These are phyloP conservation scores for Melospiza georgiana DNA, from an alignment of 2,113 vertebrate genomes.

Conservation along the genomic window DNA sequence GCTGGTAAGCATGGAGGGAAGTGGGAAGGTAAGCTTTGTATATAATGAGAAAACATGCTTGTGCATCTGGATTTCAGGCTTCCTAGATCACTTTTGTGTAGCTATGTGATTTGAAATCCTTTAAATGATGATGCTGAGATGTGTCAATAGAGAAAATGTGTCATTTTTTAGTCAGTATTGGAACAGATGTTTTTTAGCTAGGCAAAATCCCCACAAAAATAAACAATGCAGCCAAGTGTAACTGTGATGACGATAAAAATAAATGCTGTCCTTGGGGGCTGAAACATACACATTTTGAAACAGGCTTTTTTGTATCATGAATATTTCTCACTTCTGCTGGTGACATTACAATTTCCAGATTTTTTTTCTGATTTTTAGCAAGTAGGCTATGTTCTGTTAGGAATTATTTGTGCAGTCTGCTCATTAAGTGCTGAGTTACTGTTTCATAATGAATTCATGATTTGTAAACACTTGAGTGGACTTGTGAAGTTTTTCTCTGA, in stretches of 20 bases:
- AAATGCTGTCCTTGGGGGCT: neutral
- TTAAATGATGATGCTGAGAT: neutral
- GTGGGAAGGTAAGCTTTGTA: neutral
- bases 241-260: neutral
- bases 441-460: neutral
- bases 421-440: neutral
- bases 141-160: neutral
- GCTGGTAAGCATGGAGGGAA: fast-evolving
- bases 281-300: neutral
- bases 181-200: neutral
- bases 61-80: neutral
- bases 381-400: neutral
- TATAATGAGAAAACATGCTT: neutral
- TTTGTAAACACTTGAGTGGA: neutral
- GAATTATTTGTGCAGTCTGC: neutral
- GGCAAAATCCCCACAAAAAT: neutral
- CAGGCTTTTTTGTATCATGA: neutral
- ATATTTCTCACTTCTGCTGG: neutral
- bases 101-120: neutral
- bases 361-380: neutral
- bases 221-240: neutral
- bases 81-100: neutral
- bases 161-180: neutral
- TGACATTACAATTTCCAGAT: neutral
- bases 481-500: neutral